A percentile compares a stretch with the other conserved stretches of the same genome.
Evolutionary conservation across 2,888 invertebrate species (phyloP).

Genomic region (Sarcophaga rosellei): DNA sequence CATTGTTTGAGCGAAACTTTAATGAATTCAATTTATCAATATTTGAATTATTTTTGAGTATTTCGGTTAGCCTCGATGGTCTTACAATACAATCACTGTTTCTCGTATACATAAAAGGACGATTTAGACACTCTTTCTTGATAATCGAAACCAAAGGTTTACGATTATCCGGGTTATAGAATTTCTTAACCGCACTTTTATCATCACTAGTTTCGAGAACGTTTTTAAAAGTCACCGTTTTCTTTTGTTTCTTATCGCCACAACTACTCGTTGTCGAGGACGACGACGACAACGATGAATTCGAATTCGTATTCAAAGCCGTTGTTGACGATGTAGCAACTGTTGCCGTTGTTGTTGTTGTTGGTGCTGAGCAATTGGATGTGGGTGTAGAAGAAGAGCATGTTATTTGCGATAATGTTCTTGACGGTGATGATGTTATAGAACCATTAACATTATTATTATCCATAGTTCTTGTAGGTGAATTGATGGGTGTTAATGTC

Average conservation of each 20-base stretch:
- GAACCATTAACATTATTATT: conserved; percentile 22
- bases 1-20: conserved; percentile 77
- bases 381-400: neutral
- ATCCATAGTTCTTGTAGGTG: conserved; percentile 48
- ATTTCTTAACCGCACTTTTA: conserved; percentile 83
- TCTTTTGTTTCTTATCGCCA: conserved; percentile 81
- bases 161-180: conserved; percentile 84
- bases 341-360: conserved; percentile 19
- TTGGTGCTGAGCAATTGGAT: conserved; percentile 26
- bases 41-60: conserved; percentile 84
- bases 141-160: conserved; percentile 85
- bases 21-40: conserved; percentile 81
- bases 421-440: neutral
- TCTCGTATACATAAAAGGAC: conserved; percentile 83
- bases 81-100: conserved; percentile 84
- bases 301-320: conserved; percentile 30
- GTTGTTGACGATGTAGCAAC: conserved; percentile 34
- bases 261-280: conserved; percentile 22
- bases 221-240: conserved; percentile 86
- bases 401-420: neutral
- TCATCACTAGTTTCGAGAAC: conserved; percentile 85
- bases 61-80: conserved; percentile 85
- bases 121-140: conserved; percentile 84
- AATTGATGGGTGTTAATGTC: conserved; percentile 47
- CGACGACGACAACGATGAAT: conserved; percentile 38